A percentile compares a stretch with the other conserved stretches of the same genome.
These are phyloP conservation scores for Petrolisthes cinctipes DNA, from an alignment of 2,888 invertebrate genomes.

Conservation along the genomic window DNA sequence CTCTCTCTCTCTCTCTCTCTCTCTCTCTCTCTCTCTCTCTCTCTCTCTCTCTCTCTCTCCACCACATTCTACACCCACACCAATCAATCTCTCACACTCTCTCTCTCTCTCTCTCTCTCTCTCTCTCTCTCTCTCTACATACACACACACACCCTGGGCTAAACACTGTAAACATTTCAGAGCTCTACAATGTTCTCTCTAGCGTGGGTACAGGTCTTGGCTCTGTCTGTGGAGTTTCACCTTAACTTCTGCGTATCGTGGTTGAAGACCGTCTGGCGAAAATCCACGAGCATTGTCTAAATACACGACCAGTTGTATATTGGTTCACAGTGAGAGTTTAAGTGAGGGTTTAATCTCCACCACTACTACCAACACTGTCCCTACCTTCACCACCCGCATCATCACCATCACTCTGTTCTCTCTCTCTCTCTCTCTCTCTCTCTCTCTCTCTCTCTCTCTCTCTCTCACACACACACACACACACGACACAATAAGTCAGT, in stretches of 20 bases:
- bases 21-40: not conserved
- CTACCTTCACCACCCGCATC: not conserved
- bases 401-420: not conserved
- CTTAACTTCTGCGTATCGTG: too few relatives aligned
- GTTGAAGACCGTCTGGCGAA: too few relatives aligned
- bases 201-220: too few relatives aligned
- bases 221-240: too few relatives aligned
- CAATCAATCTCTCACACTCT: not conserved
- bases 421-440: not conserved
- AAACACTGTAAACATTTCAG: not conserved
- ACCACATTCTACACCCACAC: not conserved
- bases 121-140: not conserved
- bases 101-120: slow-evolving; percentile 1
- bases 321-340: not conserved
- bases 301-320: not conserved
- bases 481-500: not conserved
- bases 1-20: not conserved
- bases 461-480: not conserved
- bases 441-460: not conserved
- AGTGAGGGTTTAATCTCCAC: not conserved
- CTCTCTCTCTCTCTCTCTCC: not conserved
- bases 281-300: not conserved
- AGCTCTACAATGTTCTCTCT: too few relatives aligned
- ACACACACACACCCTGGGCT: not conserved
- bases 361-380: not conserved